Percentiles rank a stretch among this genome's conserved stretches.
Evolutionary conservation across 2,113 vertebrate species (phyloP).

Genomic region (Mormoops blainvillei): DNA sequence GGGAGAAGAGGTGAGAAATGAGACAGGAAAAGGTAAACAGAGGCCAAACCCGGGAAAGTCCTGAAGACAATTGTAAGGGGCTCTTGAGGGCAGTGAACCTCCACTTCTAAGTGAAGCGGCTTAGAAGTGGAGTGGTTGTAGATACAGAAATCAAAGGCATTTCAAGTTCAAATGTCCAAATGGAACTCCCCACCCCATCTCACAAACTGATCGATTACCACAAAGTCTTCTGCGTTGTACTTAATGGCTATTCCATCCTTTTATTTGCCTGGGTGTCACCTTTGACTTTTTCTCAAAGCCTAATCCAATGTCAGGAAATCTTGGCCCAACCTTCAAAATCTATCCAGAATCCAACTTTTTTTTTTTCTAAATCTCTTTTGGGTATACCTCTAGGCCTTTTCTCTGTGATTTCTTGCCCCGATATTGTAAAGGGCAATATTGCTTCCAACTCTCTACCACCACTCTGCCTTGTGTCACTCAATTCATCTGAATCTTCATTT

Average conservation of each 20-base stretch:
- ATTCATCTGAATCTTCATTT: not conserved
- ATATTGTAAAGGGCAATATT: not conserved
- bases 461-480: not conserved
- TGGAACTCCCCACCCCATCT: not conserved
- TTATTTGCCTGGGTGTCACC: not conserved
- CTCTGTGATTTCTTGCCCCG: not conserved
- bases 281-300: not conserved
- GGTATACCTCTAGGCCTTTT: not conserved
- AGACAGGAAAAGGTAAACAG: not conserved
- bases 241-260: not conserved
- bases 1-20: not conserved
- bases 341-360: not conserved
- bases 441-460: rapidly evolving
- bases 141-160: not conserved
- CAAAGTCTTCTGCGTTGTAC: not conserved
- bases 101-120: not conserved
- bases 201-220: no score
- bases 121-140: not conserved
- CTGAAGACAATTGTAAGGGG: not conserved
- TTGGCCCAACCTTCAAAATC: not conserved
- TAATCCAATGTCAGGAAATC: not conserved
- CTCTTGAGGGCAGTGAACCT: not conserved
- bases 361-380: not conserved
- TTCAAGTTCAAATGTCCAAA: not conserved
- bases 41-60: not conserved